Conservation (phyloP, 1,140 invertebrate genomes). For the Drosophila sp. region DNA sequence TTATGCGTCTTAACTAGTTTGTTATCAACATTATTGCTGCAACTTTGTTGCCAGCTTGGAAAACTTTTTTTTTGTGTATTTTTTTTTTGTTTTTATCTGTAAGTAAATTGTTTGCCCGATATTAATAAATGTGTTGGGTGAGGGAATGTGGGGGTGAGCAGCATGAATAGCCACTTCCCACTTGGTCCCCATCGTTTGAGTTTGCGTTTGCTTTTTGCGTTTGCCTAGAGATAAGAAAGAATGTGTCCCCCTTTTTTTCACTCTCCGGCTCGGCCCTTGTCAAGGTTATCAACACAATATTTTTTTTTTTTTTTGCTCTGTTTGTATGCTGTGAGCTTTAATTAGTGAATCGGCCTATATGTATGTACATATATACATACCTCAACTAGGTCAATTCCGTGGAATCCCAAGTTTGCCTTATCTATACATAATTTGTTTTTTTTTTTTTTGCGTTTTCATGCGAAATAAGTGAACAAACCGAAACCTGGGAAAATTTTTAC, state of each 20-base stretch:
- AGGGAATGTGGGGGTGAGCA: not conserved
- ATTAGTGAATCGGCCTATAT: conserved; percentile 3
- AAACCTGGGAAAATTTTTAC: too few species aligned
- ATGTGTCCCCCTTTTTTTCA: conserved; percentile 2
- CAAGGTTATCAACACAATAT: conserved; percentile 34
- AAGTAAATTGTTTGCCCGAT: conserved; percentile 57
- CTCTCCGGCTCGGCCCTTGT: not conserved
- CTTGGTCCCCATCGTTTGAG: conserved; percentile 51
- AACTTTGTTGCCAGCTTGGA: conserved; percentile 39
- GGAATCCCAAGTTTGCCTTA: conserved; percentile 1
- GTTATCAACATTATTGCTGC: conserved; percentile 47
- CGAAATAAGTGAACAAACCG: not conserved
- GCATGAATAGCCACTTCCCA: conserved; percentile 16
- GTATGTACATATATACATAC: not conserved
- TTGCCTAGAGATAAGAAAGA: conserved; percentile 39
- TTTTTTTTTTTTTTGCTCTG: conserved; percentile 9
- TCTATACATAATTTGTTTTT: not conserved
- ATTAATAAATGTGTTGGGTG: conserved; percentile 48
- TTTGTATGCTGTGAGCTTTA: not conserved
- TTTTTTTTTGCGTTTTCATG: not conserved
- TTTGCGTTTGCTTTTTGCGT: conserved; percentile 47
- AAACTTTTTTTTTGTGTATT: conserved; percentile 16
- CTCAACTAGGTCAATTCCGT: conserved; percentile 3
- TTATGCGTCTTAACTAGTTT: conserved; percentile 27
- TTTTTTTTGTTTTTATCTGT: conserved; percentile 50